Conservation (phyloP, 2,797 vertebrate genomes). For the Dallia pectoralis region DNA sequence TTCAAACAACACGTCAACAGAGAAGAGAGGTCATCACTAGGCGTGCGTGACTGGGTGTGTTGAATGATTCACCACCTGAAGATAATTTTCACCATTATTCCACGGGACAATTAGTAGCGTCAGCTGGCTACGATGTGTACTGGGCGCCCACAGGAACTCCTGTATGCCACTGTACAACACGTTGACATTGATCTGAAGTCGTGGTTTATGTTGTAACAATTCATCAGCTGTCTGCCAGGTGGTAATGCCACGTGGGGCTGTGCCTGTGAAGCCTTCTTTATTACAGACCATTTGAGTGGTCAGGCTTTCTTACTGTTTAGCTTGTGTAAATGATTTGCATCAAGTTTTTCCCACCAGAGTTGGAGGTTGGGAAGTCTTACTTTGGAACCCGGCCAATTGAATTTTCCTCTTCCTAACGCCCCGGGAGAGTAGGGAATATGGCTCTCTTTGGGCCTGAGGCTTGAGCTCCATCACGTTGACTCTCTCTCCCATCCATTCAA, state of each 20-base stretch:
- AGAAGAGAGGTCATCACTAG: slow-evolving; percentile 54
- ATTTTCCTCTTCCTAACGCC: slow-evolving; percentile 64
- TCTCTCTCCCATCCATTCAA: slow-evolving; percentile 46
- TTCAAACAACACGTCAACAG: slow-evolving; percentile 59
- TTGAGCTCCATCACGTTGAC: slow-evolving; percentile 50
- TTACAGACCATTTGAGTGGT: neutral
- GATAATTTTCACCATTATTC: slow-evolving; percentile 22
- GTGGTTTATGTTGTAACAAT: neutral
- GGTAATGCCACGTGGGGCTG: neutral
- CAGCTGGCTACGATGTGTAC: neutral
- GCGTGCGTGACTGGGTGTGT: slow-evolving; percentile 45
- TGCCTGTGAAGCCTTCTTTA: neutral
- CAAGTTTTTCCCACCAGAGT: slow-evolving; percentile 61
- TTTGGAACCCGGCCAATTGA: slow-evolving; percentile 64
- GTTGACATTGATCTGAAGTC: neutral
- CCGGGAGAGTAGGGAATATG: slow-evolving; percentile 58
- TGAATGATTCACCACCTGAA: slow-evolving; percentile 55
- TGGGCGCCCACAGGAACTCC: no score
- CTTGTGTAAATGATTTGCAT: slow-evolving; percentile 62
- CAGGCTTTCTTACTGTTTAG: slow-evolving; percentile 25
- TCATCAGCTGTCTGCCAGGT: neutral
- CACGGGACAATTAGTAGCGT: slow-evolving; percentile 1
- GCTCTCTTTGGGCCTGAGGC: slow-evolving; percentile 55
- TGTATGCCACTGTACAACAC: neutral
- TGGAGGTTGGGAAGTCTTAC: slow-evolving; percentile 61